These are phyloP conservation scores for Jordanella pulchra DNA, from an alignment of 2,797 vertebrate species.

Conservation along the genomic window DNA sequence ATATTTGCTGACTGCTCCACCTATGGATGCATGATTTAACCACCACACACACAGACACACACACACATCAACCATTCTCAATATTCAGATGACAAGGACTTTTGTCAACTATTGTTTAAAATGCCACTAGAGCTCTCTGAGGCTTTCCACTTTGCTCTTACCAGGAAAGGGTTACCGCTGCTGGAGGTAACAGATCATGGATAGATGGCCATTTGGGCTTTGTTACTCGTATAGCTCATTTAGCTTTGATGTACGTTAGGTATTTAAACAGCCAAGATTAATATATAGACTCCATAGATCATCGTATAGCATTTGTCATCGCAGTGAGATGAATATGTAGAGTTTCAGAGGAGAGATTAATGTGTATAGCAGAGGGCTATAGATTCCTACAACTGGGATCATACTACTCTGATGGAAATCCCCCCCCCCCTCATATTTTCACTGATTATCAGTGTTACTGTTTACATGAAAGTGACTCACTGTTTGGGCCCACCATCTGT, in stretches of 20 bases:
- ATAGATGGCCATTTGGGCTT: constrained; percentile 21
- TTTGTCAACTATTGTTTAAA: constrained; percentile 11
- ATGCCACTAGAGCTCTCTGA: neutral
- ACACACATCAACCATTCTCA: constrained; percentile 3
- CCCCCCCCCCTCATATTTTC: constrained; percentile 37
- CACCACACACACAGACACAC: neutral
- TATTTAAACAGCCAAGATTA: constrained; percentile 11
- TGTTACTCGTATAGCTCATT: constrained; percentile 31
- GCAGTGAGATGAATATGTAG: neutral
- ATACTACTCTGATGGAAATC: constrained; percentile 36
- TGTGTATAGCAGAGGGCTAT: constrained; percentile 6
- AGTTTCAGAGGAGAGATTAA: constrained; percentile 34
- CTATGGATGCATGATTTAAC: neutral
- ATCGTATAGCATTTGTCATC: constrained; percentile 21
- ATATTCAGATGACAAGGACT: constrained; percentile 12
- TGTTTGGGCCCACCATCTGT: constrained; percentile 52
- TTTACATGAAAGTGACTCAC: constrained; percentile 58
- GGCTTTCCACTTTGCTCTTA: constrained; percentile 45
- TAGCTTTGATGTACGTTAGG: constrained; percentile 16
- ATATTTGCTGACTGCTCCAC: constrained; percentile 18
- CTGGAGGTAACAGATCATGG: constrained; percentile 54
- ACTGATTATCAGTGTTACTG: constrained; percentile 45
- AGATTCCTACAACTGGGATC: constrained; percentile 11
- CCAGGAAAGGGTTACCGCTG: constrained; percentile 49
- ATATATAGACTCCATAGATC: constrained; percentile 48